Evolutionary conservation across 92 coral and sea anemone species (phyloP), one percentile per base, ranked within the genome.

Genomic region (Zoanthus sociatus): DNA sequence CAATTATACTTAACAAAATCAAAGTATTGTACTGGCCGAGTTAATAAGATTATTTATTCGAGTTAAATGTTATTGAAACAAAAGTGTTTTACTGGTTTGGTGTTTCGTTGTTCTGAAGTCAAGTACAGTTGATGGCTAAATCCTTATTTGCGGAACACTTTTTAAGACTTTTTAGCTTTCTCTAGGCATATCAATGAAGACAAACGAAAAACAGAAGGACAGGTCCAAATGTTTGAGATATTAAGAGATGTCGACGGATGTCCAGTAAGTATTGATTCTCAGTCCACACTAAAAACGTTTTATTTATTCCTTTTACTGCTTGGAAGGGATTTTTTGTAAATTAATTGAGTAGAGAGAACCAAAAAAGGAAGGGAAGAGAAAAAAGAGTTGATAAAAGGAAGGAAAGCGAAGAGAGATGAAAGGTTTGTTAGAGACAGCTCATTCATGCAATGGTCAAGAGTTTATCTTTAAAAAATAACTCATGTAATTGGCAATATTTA

Each of bases 191-290:
- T 97, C 84, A 97, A 97, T 76, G 99, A 97, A 82, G 94, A 97
- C 92, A 97, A 97, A 84, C 94, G 99, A 61, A 97, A 97, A 79
- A 97, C 99, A 61, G 99, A 97, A 48, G 95, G 99, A 14, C 99
- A 95, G 76, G 98, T 97, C 12, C 99, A 95, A 85, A 97, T 97
- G 99, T 97, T 97, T 82, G 99, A 97, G 87, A 95, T 97, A 56
- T 91, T 97, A 33, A 90, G 98, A 86, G 99, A 97, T 84, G 98
- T 97, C 15, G 99, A 97, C 81, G 96, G 95, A n/a, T 97, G 98
- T 63, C 99, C 99, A 73, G 99, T 97, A 87, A 92, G 94, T 87
- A 53, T 17, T 60, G 54, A 48, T 1, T 4, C 20, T 18, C 42
- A 37, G 42, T 15, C 18, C 47, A 31, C 26, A n/a, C 58, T 16